A percentile compares a stretch with the other conserved stretches of the same genome.
phyloP scores from a whole-genome alignment of 2,888 invertebrate species.

The Gisinianus flammeolus region DNA sequence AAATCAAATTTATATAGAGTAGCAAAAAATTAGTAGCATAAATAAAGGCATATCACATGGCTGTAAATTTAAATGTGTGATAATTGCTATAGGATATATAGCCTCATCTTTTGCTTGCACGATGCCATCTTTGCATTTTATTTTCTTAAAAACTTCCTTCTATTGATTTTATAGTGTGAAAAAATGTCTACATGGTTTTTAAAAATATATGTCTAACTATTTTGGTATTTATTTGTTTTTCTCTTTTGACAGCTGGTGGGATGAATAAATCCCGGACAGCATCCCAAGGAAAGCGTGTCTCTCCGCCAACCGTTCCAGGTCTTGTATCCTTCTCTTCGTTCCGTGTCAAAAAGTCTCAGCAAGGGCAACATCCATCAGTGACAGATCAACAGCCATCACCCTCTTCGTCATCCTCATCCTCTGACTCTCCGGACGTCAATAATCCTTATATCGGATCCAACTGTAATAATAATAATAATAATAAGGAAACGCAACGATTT shows the following conservation, averaged over 20 bases:
- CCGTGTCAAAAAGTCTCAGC: conserved; percentile 49
- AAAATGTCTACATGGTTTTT: no score
- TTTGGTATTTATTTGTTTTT: no score
- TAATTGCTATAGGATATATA: no score
- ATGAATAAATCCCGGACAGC: conserved; percentile 54
- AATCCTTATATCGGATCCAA: conserved; percentile 17
- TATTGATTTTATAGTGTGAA: no score
- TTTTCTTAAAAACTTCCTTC: no score
- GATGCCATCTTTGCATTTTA: no score
- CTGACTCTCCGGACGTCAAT: neutral
- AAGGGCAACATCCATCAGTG: conserved; percentile 33
- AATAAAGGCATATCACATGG: no score
- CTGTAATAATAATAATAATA: conserved; percentile 20
- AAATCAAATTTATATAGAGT: no score
- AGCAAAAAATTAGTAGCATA: no score
- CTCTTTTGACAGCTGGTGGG: conserved; percentile 46
- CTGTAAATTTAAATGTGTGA: no score
- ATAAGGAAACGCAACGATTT: conserved; percentile 44
- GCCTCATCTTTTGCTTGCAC: no score
- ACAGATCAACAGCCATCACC: conserved; percentile 20
- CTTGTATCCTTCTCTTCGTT: conserved; percentile 52
- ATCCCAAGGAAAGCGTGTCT: conserved; percentile 49
- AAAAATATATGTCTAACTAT: no score
- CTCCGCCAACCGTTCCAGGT: conserved; percentile 48
- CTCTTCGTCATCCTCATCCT: conserved; percentile 7